Percentiles rank a stretch among this genome's conserved stretches.
Evolutionary conservation across 2,113 vertebrate species (phyloP).

Genomic region (Hippocampus guttulatus): DNA sequence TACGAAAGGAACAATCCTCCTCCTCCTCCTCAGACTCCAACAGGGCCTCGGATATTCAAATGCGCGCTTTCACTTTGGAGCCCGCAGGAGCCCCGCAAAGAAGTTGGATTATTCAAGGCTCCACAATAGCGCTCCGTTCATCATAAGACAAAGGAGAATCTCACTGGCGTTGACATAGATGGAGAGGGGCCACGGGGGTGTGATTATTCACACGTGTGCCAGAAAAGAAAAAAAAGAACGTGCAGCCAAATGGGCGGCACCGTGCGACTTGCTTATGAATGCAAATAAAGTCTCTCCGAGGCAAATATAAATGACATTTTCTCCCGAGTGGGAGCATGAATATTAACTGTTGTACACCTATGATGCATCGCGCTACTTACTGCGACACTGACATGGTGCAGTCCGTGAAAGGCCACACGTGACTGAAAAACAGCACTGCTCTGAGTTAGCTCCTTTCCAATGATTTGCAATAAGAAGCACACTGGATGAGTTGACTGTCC

Average conservation of each 20-base stretch:
- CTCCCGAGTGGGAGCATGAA: conserved; percentile 50
- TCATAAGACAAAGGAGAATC: conserved; percentile 71
- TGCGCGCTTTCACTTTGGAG: conserved; percentile 30
- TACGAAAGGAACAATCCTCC: neutral
- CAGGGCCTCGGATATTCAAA: conserved; percentile 27
- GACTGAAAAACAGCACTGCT: neutral
- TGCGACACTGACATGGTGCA: conserved; percentile 37
- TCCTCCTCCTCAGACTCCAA: conserved; percentile 5
- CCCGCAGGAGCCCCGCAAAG: conserved; percentile 37
- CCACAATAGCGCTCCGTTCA: conserved; percentile 66
- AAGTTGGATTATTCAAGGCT: conserved; percentile 65
- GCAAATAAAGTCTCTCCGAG: conserved; percentile 60
- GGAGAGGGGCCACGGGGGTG: conserved; percentile 61
- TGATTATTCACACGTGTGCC: conserved; percentile 69
- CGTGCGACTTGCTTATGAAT: conserved; percentile 64
- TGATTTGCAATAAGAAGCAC: neutral
- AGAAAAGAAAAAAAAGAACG: conserved; percentile 36
- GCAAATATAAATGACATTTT: conserved; percentile 62
- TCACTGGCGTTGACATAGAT: conserved; percentile 66
- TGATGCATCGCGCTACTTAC: conserved; percentile 55
- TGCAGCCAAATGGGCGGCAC: conserved; percentile 63
- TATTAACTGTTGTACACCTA: conserved; percentile 66
- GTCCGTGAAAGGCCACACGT: too few relatives aligned
- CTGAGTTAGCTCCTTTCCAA: neutral
- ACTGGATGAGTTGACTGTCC: too few relatives aligned